A percentile compares a stretch with the other conserved stretches of the same genome.
Conservation (phyloP, 2,888 invertebrate genomes). For the Branchipolynoe longqiensis region DNA sequence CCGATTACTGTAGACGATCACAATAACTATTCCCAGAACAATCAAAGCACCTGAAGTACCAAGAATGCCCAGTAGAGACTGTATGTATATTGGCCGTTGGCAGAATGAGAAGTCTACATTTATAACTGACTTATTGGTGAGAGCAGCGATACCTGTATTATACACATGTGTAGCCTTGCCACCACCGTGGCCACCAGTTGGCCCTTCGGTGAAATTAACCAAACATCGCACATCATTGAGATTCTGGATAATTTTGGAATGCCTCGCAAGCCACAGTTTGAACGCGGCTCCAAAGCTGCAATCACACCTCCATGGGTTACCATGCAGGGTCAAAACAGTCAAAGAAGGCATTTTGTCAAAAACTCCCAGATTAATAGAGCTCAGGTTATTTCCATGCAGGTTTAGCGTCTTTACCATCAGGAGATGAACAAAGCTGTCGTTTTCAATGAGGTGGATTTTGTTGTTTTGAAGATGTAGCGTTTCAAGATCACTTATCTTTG, state of each 20-base stretch:
- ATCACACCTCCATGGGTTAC: background rate
- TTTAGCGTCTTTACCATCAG: background rate
- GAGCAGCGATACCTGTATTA: background rate
- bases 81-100: background rate
- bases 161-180: background rate
- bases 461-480: background rate
- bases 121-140: background rate
- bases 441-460: background rate
- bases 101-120: background rate
- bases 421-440: background rate
- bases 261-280: no score
- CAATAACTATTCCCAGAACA: background rate
- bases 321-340: background rate
- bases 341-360: background rate
- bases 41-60: background rate
- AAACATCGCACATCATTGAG: background rate
- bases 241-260: no score
- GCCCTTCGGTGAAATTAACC: background rate
- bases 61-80: background rate
- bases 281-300: background rate
- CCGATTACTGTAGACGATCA: background rate
- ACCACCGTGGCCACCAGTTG: background rate
- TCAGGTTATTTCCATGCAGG: background rate
- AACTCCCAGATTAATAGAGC: background rate
- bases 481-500: background rate